phyloP scores from a whole-genome alignment of 2,113 vertebrate genomes.

The Pterocles burchelli region DNA sequence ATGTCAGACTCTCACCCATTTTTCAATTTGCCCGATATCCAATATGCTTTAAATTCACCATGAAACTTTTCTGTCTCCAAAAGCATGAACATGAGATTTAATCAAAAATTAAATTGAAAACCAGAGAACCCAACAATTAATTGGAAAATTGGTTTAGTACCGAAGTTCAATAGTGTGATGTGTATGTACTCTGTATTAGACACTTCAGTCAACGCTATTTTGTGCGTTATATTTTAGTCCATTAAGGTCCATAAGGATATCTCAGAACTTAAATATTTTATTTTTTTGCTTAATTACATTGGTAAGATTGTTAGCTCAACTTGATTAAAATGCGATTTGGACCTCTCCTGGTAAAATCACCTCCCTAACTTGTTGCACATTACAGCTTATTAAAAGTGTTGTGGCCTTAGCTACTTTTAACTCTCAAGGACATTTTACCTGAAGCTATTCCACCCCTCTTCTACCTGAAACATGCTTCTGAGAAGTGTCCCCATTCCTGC shows the following conservation, averaged over 20 bases:
- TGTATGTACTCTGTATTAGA: background rate
- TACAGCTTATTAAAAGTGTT: background rate
- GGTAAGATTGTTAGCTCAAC: background rate
- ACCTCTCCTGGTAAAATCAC: background rate
- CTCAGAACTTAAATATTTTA: background rate
- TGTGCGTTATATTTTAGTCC: background rate
- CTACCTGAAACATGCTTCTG: background rate
- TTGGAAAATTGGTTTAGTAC: conserved; percentile 20
- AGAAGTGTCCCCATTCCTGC: background rate
- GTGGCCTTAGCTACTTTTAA: background rate
- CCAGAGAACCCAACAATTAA: conserved; percentile 15
- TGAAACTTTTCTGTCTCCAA: conserved; percentile 11
- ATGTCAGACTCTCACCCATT: background rate
- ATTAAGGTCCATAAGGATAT: background rate
- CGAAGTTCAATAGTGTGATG: background rate
- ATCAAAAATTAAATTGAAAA: conserved; percentile 43
- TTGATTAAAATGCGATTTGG: background rate
- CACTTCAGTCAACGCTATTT: background rate
- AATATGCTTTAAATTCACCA: conserved; percentile 17
- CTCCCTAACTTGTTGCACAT: background rate
- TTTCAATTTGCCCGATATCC: background rate
- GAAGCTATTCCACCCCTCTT: background rate
- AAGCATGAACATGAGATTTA: background rate
- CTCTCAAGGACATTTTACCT: background rate
- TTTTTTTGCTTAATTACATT: background rate